Evolutionary conservation across 2,113 vertebrate genomes (phyloP).

Genomic region (Callocephalon fimbriatum): DNA sequence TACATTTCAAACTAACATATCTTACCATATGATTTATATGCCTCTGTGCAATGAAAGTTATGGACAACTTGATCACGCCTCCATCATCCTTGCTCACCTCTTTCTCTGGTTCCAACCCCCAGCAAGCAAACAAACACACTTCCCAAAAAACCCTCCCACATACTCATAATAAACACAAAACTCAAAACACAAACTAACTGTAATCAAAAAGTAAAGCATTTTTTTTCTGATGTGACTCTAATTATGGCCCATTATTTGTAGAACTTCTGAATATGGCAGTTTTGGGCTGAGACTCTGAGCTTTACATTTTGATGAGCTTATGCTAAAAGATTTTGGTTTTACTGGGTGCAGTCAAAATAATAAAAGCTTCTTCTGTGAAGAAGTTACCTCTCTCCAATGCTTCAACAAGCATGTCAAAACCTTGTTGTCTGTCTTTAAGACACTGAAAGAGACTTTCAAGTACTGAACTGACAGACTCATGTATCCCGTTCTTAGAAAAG

Average conservation of each 20-base stretch:
- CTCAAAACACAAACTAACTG: not conserved
- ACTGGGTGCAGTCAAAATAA: not conserved
- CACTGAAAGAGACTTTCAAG: not conserved
- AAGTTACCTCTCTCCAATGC: not conserved
- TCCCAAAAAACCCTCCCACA: accelerated
- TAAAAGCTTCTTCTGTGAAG: not conserved
- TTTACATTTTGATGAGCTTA: not conserved
- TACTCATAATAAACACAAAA: not conserved
- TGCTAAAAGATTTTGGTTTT: not conserved
- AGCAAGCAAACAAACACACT: not conserved
- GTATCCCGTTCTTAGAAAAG: not conserved
- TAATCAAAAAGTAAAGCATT: not conserved
- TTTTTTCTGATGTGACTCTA: not conserved
- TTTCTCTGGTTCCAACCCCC: not conserved
- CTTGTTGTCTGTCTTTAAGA: not conserved
- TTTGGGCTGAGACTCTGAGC: not conserved
- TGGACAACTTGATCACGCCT: not conserved
- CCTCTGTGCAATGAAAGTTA: not conserved
- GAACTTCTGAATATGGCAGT: not conserved
- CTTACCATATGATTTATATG: not conserved
- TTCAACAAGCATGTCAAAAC: not conserved
- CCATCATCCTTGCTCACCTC: not conserved
- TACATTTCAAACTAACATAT: not conserved
- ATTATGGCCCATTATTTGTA: not conserved
- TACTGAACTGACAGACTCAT: not conserved